A percentile compares a stretch with the other conserved stretches of the same genome.
Conservation (phyloP, 2,797 vertebrate species). For the Syngnathus acus region DNA sequence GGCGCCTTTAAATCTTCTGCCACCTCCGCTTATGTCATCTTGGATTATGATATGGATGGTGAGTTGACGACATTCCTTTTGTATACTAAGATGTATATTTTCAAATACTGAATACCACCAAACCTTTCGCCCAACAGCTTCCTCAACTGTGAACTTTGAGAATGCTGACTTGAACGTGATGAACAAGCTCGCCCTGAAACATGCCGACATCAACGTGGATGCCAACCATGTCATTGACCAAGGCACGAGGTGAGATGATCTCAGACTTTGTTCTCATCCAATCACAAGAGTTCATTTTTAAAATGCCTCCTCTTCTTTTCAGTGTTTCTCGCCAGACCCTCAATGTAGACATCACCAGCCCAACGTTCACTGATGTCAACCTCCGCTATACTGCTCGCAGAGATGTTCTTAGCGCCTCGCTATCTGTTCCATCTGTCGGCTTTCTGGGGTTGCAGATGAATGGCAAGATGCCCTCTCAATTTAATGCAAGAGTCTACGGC, state of each 20-base stretch:
- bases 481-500: slow-evolving; percentile 69
- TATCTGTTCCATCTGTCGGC: slow-evolving; percentile 58
- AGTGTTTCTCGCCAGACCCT: slow-evolving; percentile 53
- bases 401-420: slow-evolving; percentile 51
- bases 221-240: slow-evolving; percentile 57
- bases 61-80: slow-evolving; percentile 45
- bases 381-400: slow-evolving; percentile 47
- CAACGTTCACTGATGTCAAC: slow-evolving; percentile 59
- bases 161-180: slow-evolving; percentile 48
- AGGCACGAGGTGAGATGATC: slow-evolving; percentile 52
- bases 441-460: slow-evolving; percentile 68
- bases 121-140: slow-evolving; percentile 58
- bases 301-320: slow-evolving; percentile 12
- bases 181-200: slow-evolving; percentile 66
- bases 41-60: slow-evolving; percentile 85
- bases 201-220: slow-evolving; percentile 74
- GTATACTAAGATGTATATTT: neutral
- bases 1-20: slow-evolving; percentile 72
- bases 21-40: slow-evolving; percentile 73
- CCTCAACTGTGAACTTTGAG: slow-evolving; percentile 59
- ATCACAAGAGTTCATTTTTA: neutral
- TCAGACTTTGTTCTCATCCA: neutral
- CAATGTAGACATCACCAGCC: slow-evolving; percentile 64
- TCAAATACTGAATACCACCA: slow-evolving; percentile 8
- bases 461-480: slow-evolving; percentile 30